These are phyloP conservation scores for Graptemys geographica DNA, from an alignment of 2,797 vertebrate genomes.

Conservation along the genomic window DNA sequence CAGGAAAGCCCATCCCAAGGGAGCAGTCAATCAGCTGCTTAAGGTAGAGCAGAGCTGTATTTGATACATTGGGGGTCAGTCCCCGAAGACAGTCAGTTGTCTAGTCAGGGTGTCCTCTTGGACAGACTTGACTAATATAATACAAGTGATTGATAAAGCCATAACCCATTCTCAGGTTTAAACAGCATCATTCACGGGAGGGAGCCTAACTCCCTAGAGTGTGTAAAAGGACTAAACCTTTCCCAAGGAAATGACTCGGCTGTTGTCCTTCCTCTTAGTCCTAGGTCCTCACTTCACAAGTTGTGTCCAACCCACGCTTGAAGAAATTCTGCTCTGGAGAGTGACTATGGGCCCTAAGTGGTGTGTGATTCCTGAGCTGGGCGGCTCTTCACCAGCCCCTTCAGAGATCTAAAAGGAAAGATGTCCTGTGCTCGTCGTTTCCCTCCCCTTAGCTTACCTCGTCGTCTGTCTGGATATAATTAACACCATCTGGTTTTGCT, in stretches of 20 bases:
- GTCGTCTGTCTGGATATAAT: conserved; percentile 92
- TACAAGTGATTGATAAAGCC: not conserved
- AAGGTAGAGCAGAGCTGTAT: conserved; percentile 37
- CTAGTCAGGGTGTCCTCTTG: not conserved
- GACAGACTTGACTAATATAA: not conserved
- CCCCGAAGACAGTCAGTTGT: conserved; percentile 21
- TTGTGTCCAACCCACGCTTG: not conserved
- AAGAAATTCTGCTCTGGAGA: conserved; percentile 37
- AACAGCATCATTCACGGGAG: not conserved
- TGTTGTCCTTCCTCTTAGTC: conserved; percentile 48
- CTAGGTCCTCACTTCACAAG: not conserved
- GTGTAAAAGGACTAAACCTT: not conserved
- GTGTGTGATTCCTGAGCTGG: not conserved
- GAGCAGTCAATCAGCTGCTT: conserved; percentile 36
- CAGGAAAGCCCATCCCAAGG: conserved; percentile 53
- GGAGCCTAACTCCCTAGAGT: not conserved
- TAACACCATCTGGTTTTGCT: conserved; percentile 87
- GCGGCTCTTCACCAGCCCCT: not conserved
- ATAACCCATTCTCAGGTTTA: not conserved
- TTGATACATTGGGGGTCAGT: conserved; percentile 48
- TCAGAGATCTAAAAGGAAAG: not conserved
- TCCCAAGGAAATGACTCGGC: conserved; percentile 69
- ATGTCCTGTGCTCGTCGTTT: not conserved
- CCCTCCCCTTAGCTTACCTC: conserved; percentile 86
- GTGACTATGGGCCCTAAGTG: conserved; percentile 11